Evolutionary conservation across 2,113 vertebrate genomes (phyloP), one percentile per base, ranked within the genome.

Genomic region (Camelus bactrianus): DNA sequence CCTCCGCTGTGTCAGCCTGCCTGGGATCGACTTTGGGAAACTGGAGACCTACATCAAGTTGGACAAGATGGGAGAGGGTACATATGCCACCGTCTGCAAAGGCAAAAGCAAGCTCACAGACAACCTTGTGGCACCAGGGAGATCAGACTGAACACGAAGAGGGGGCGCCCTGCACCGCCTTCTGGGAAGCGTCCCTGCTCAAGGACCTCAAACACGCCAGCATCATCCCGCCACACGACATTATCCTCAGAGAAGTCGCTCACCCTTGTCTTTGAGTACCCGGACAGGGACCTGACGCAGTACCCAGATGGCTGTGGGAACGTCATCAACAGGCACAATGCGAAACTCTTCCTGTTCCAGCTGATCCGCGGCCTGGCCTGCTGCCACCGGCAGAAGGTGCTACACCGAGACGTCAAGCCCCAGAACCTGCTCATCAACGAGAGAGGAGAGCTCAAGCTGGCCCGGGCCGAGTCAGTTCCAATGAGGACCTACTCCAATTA

Each of bases 241-340:
- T 99, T 95, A 99, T 99, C 97, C 99, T 99, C 98, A 99, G 99
- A 99, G 98, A 99, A 99, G 99, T 99, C 99, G 98, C 99, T 99
- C 97, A 99, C 99, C 17, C 99, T 99, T 69, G 99, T 99, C 97
- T 99, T 99, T 97, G 99, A 99, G 97, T 99, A 99, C 97, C 98
- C 99, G 99, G 99, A 99, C 97, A 99, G 99, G 97, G 99, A 99
- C 98, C 98, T 99, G 97, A 99, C 99, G 98, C 99, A 99, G 98
- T 99, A 99, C 96, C 98, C 99, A 98, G 99, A 99, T 58, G 99
- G 99, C 98, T 99, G 99, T 95, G 99, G 99, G 70, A 99, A 99
- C 94, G 97, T 99, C 96, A 99, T 99, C 98, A 99, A 99, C 95
- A 98, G 99, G 92, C 98, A 99, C 96, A 99, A 99, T 28, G 99